Evolutionary conservation across 2,797 vertebrate genomes (phyloP).

Genomic region (Alauda arvensis): DNA sequence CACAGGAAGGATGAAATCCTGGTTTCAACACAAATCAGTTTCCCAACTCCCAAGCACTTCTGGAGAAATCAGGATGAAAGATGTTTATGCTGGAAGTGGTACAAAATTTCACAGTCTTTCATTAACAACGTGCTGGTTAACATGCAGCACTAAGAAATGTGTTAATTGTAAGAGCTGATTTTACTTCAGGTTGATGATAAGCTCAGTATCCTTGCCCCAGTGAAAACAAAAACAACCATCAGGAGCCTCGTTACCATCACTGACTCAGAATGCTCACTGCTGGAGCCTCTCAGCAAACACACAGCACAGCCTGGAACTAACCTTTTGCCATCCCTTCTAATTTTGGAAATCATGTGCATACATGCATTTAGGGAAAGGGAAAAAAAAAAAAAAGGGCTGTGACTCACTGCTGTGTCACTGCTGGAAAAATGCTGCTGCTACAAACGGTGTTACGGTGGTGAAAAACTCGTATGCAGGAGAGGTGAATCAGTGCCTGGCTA

Average conservation of each 20-base stretch:
- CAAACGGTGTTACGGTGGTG: not conserved
- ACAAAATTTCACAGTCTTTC: constrained; percentile 5
- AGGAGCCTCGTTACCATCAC: not conserved
- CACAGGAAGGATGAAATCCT: not conserved
- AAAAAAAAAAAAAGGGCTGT: not conserved
- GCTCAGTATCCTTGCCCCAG: not conserved
- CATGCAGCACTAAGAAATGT: not conserved
- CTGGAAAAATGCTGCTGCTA: constrained; percentile 15
- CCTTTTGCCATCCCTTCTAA: constrained; percentile 44
- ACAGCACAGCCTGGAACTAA: constrained; percentile 22
- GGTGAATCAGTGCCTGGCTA: constrained; percentile 22
- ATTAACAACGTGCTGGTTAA: not conserved
- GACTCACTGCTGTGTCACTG: constrained; percentile 56
- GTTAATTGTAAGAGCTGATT: not conserved
- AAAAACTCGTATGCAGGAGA: not conserved
- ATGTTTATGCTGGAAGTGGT: constrained; percentile 9
- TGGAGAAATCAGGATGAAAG: constrained; percentile 5
- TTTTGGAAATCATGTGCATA: constrained; percentile 48
- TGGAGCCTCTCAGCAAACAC: constrained; percentile 1
- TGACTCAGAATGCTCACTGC: constrained; percentile 25
- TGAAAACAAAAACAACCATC: constrained; percentile 25
- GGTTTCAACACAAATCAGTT: not conserved
- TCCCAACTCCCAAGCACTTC: not conserved
- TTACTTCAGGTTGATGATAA: constrained; percentile 23
- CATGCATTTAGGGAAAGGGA: constrained; percentile 7